These are phyloP conservation scores for cat (Felis catus) DNA, from an alignment of 2,113 vertebrate species.

Conservation along the genomic window DNA sequence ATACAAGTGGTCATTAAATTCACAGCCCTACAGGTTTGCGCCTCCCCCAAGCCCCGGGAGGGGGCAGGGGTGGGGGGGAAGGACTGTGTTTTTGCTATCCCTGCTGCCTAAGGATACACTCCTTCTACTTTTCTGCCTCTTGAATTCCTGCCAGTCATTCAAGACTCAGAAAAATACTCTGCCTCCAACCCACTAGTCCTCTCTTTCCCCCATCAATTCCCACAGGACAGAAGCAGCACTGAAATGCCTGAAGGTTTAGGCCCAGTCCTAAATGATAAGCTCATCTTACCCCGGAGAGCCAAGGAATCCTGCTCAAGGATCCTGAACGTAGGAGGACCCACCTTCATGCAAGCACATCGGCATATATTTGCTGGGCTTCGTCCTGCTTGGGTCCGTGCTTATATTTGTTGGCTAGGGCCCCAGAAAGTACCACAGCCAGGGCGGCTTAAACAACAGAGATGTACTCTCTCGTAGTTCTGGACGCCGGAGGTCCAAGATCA, in stretches of 20 bases:
- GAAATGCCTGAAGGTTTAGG: background rate
- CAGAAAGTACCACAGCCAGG: background rate
- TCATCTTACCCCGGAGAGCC: background rate
- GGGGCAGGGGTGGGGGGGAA: too few species aligned
- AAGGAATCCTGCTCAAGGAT: too few species aligned
- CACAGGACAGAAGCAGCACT: background rate
- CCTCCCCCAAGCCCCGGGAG: background rate
- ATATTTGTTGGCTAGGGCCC: accelerated
- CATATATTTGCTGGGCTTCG: background rate
- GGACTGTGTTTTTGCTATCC: background rate
- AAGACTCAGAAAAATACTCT: background rate
- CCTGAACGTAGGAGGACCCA: background rate
- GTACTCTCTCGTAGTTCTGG: background rate
- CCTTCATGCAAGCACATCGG: accelerated
- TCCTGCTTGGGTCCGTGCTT: background rate
- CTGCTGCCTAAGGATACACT: background rate
- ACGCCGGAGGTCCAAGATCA: background rate
- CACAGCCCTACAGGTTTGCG: background rate
- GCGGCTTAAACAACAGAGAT: background rate
- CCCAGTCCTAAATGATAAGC: background rate
- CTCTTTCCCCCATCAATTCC: background rate
- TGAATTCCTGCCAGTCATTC: background rate
- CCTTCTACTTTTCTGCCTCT: background rate
- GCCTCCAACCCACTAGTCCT: background rate
- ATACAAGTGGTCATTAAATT: too few species aligned